A percentile compares a stretch with the other conserved stretches of the same genome.
Evolutionary conservation across 2,113 vertebrate genomes (phyloP).

Genomic region (Catagonus wagneri): DNA sequence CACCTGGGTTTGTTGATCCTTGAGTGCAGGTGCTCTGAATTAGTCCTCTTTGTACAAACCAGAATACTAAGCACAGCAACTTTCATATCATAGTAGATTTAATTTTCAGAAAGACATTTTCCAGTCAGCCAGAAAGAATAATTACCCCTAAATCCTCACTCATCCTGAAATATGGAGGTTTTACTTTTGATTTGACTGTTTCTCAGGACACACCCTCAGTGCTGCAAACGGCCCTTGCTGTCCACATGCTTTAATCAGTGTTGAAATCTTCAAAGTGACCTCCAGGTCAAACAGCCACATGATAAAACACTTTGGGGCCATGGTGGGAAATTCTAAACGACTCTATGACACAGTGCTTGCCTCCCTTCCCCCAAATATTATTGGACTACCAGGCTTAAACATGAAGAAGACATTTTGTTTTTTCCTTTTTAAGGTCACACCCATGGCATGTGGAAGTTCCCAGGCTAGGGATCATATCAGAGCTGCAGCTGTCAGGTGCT

Average conservation of each 20-base stretch:
- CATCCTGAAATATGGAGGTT: not conserved
- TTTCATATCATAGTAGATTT: constrained; percentile 21
- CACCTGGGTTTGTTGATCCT: constrained; percentile 42
- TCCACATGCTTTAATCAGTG: not conserved
- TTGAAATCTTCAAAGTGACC: constrained; percentile 21
- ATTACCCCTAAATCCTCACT: constrained; percentile 50
- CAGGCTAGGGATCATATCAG: no score
- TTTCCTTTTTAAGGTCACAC: no score
- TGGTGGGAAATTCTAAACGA: not conserved
- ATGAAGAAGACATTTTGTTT: not conserved
- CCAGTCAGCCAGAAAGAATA: constrained; percentile 65
- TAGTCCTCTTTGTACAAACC: not conserved
- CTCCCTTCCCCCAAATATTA: not conserved
- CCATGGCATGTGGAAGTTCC: no score
- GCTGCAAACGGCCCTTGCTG: not conserved
- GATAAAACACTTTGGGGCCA: not conserved
- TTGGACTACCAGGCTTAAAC: not conserved
- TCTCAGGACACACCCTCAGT: constrained; percentile 32
- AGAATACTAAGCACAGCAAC: not conserved
- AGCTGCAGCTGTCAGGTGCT: no score
- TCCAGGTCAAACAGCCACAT: not conserved
- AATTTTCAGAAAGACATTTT: constrained; percentile 67
- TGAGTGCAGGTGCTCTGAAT: not conserved
- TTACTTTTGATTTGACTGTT: constrained; percentile 43
- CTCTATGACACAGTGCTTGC: not conserved